Evolutionary conservation across 2,888 invertebrate genomes (phyloP), one percentile per base, ranked within the genome.

Genomic region (Sepiola atlantica): DNA sequence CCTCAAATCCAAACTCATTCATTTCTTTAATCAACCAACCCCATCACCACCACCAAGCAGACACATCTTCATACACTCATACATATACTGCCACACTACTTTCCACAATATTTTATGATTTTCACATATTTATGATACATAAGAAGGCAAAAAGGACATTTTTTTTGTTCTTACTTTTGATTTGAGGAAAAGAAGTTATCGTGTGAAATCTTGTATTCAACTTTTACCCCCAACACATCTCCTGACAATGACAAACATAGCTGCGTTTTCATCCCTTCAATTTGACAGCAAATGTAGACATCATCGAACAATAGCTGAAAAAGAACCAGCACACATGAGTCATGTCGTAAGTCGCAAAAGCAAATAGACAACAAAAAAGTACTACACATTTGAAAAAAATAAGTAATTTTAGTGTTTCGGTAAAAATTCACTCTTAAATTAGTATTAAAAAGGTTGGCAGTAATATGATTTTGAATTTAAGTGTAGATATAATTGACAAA

Each of bases 231-330:
- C 93, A 96, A 95, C 28, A 96, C 97, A 55, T 96, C 95, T 95
- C 96, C 96, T 94, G 94, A 95, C 32, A 97, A 92, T 45, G 96
- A 96, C 55, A 97, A 95, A 92, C 95, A 96, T 55, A 97, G 95
- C 6, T 97, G 96, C 20, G 95, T 95, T 18, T 96, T 96, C 95
- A 97, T 96, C 0, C 97, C 97, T n/a, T 96, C 96, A 24, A 97
- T 95, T 92, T 95, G 94, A 95, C 97, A 97, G 20, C 97, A 97
- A 21, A 97, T 94, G n/a, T 96, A 94, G 61, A 97, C 94, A 91
- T 97, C 97, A 92, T 95, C 95, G 91, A 96, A 96, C 32, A 96
- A 96, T 55, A 96, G 96, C 97, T 97, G 95, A 32, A 94, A 94
- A 93, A 35, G 57, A 94, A 61, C 0, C 8, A 91, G 12, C 24